These are phyloP conservation scores for Orestias chungarensis DNA, from an alignment of 2,797 vertebrate genomes.

Conservation along the genomic window DNA sequence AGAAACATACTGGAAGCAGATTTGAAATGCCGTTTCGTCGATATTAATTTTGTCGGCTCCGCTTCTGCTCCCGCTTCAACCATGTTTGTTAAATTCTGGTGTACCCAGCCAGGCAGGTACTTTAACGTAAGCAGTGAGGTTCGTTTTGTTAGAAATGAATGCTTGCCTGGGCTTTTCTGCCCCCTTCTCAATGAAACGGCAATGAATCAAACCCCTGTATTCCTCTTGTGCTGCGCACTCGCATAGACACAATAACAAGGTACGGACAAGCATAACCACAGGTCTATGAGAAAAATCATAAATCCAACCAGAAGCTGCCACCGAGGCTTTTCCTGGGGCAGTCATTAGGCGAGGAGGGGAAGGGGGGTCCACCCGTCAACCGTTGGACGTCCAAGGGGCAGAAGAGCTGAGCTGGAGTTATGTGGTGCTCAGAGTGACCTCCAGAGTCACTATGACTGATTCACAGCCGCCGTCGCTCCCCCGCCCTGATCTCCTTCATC, in stretches of 20 bases:
- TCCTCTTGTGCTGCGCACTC: slow-evolving; percentile 24
- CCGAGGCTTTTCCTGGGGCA: slow-evolving; percentile 44
- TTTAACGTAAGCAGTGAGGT: slow-evolving; percentile 48
- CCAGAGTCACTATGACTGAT: slow-evolving; percentile 66
- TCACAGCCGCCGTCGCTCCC: slow-evolving; percentile 38
- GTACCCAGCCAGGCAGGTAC: neutral
- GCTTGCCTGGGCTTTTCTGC: neutral
- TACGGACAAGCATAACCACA: slow-evolving; percentile 27
- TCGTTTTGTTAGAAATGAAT: slow-evolving; percentile 37
- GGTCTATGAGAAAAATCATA: slow-evolving; percentile 54
- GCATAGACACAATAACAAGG: slow-evolving; percentile 32
- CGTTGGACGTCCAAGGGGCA: slow-evolving; percentile 43
- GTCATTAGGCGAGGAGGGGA: slow-evolving; percentile 35
- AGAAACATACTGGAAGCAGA: too few relatives aligned
- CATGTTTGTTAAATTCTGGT: too few relatives aligned
- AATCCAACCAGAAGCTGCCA: slow-evolving; percentile 38
- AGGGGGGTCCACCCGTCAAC: slow-evolving; percentile 25
- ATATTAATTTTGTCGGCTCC: too few relatives aligned
- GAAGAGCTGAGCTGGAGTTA: slow-evolving; percentile 46
- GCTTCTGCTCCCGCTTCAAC: too few relatives aligned
- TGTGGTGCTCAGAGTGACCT: slow-evolving; percentile 51
- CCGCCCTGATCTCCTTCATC: slow-evolving; percentile 48
- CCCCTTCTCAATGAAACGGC: slow-evolving; percentile 26
- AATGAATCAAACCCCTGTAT: slow-evolving; percentile 41
- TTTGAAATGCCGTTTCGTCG: too few relatives aligned